phyloP scores from a whole-genome alignment of 2,888 invertebrate genomes.

The Agonum fuliginosum region DNA sequence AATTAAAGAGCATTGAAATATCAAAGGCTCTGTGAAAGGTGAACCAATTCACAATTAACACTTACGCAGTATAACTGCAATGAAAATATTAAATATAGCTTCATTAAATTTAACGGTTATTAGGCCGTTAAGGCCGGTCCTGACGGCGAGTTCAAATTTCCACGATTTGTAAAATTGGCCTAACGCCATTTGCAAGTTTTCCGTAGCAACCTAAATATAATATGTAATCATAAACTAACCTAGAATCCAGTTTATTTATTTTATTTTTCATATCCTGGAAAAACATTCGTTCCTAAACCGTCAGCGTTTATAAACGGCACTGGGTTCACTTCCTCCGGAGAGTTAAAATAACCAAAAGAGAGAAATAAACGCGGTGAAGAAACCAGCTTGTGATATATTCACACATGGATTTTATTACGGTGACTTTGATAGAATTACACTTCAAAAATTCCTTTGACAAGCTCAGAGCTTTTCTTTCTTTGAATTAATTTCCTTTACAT shows the following conservation, averaged over 20 bases:
- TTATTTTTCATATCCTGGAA: constrained; percentile 57
- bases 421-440: background rate
- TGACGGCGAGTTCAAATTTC: constrained; percentile 41
- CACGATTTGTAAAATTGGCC: constrained; percentile 59
- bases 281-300: constrained; percentile 41
- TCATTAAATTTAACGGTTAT: background rate
- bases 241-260: constrained; percentile 59
- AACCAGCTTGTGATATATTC: background rate
- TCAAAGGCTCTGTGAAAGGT: background rate
- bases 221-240: constrained; percentile 61
- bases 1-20: no score
- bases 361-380: no score
- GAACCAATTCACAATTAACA: background rate
- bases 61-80: background rate
- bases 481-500: background rate
- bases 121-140: constrained; percentile 15
- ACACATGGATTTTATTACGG: background rate
- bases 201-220: constrained; percentile 61
- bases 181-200: constrained; percentile 61
- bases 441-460: background rate
- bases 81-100: constrained; percentile 4
- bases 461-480: background rate
- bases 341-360: constrained; percentile 17
- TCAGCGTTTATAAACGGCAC: constrained; percentile 6
- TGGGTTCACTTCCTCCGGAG: constrained; percentile 7